Percentiles rank a stretch among this genome's conserved stretches.
Evolutionary conservation across 2,888 invertebrate genomes (phyloP).

Genomic region (Tachina grossa): DNA sequence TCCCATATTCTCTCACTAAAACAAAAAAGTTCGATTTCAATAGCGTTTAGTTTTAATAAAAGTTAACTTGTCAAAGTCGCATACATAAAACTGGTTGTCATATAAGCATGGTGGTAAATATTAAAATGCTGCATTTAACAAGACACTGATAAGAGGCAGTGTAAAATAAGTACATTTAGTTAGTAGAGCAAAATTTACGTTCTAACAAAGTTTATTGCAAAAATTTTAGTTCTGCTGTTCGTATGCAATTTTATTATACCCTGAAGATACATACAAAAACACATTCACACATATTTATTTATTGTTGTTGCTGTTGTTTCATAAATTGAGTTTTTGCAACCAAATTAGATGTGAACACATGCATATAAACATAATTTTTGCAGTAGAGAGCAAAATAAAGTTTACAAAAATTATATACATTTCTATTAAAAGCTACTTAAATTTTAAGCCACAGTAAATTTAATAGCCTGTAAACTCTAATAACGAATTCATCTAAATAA

Average conservation of each 20-base stretch:
- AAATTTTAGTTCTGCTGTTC: conserved; percentile 7
- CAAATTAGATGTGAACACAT: background rate
- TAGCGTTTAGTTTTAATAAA: background rate
- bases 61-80: background rate
- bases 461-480: too few relatives aligned
- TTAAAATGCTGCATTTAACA: background rate
- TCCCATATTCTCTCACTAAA: background rate
- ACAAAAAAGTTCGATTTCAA: background rate
- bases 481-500: too few relatives aligned
- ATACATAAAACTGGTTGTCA: background rate
- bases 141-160: background rate
- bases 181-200: conserved; percentile 9
- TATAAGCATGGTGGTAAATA: background rate
- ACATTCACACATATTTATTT: background rate
- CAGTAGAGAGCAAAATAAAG: conserved; percentile 13
- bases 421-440: too few relatives aligned
- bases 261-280: conserved; percentile 13
- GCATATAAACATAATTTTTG: background rate
- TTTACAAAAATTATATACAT: background rate
- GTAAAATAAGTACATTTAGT: background rate
- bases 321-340: conserved; percentile 59
- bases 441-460: too few relatives aligned
- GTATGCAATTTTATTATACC: conserved; percentile 35
- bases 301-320: conserved; percentile 27
- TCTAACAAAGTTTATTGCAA: conserved; percentile 31